These are phyloP conservation scores for Alloscopus bannaensis DNA, from an alignment of 2,888 invertebrate genomes.

Conservation along the genomic window DNA sequence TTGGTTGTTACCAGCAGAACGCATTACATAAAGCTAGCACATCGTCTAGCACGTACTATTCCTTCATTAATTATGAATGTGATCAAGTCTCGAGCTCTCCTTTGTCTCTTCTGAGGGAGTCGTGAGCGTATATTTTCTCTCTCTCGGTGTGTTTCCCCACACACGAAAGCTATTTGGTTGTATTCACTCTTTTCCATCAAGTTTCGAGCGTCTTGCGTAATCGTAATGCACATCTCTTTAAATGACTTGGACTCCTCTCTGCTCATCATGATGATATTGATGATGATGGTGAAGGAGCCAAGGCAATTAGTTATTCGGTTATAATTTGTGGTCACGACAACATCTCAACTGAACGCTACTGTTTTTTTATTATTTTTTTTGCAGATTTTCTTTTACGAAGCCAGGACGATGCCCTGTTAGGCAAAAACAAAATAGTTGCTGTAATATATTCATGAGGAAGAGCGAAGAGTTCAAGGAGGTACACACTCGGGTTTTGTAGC, in stretches of 20 bases:
- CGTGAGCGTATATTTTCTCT: conserved; percentile 3
- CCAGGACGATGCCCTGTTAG: conserved; percentile 25
- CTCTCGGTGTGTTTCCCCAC: conserved; percentile 18
- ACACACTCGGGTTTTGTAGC: too few species aligned
- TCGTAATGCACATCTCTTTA: too few species aligned
- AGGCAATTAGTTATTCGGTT: conserved; percentile 8
- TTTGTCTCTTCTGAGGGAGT: conserved; percentile 12
- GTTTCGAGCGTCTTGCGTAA: conserved; percentile 3
- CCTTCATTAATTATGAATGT: conserved; percentile 28
- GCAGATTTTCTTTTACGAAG: conserved; percentile 24
- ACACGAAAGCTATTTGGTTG: conserved; percentile 17
- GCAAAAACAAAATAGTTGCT: conserved; percentile 13
- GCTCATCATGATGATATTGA: neutral
- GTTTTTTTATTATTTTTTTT: conserved; percentile 11
- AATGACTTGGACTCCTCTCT: too few species aligned
- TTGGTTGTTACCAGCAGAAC: too few species aligned
- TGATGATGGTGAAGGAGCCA: conserved; percentile 3
- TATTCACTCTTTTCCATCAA: neutral
- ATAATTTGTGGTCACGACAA: conserved; percentile 16
- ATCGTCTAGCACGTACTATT: neutral
- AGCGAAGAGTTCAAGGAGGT: too few species aligned
- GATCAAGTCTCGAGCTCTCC: conserved; percentile 14
- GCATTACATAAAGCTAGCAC: too few species aligned
- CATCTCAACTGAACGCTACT: neutral
- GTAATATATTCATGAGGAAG: too few species aligned